These are phyloP conservation scores for Lophotis ruficrista DNA, from an alignment of 2,113 vertebrate species.

Conservation along the genomic window DNA sequence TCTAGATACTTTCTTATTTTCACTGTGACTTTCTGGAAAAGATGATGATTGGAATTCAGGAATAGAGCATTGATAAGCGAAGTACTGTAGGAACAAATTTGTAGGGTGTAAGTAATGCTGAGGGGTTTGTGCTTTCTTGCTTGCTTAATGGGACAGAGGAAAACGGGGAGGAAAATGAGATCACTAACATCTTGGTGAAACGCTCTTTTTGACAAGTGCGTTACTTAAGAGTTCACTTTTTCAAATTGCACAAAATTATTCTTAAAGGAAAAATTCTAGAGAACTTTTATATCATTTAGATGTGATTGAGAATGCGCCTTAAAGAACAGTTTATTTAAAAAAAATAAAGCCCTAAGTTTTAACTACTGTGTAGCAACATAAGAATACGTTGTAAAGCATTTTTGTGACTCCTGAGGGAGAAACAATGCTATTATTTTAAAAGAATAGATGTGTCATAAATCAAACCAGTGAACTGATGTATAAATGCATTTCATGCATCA, in stretches of 20 bases:
- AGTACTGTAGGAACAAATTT: background rate
- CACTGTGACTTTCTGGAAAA: background rate
- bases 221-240: background rate
- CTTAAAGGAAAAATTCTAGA: background rate
- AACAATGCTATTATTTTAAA: background rate
- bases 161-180: background rate
- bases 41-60: background rate
- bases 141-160: background rate
- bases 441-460: background rate
- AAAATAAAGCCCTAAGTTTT: background rate
- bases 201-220: background rate
- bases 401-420: background rate
- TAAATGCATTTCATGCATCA: constrained; percentile 16
- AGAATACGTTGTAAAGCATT: background rate
- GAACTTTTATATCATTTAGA: background rate
- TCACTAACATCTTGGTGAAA: background rate
- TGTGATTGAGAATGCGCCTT: background rate
- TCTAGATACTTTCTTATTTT: background rate
- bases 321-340: background rate
- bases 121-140: background rate
- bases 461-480: background rate
- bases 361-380: background rate
- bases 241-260: background rate
- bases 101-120: background rate
- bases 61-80: background rate